phyloP scores from a whole-genome alignment of 2,888 invertebrate species.

The Ditula angustiorana region DNA sequence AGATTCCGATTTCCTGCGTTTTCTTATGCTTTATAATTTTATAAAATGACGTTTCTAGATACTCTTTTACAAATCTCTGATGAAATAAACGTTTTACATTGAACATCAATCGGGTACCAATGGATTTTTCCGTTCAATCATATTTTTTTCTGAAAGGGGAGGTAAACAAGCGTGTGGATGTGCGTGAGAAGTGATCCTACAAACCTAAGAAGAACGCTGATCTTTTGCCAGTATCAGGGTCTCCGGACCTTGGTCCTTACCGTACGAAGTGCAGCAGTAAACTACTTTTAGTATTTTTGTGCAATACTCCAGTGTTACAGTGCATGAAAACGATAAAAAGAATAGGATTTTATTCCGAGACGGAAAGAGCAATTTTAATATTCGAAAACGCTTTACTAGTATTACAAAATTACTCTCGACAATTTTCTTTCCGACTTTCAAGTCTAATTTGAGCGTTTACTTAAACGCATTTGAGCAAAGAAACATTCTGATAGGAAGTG shows the following conservation, averaged over 20 bases:
- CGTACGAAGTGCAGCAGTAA: no score
- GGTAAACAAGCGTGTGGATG: no score
- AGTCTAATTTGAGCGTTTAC: conserved; percentile 46
- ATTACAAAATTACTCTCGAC: conserved; percentile 29
- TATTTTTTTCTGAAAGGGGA: no score
- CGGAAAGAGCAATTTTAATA: conserved; percentile 6
- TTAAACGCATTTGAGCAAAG: conserved; percentile 61
- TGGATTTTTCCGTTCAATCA: no score
- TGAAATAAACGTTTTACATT: not conserved
- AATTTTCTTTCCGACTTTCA: conserved; percentile 34
- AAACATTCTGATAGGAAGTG: conserved; percentile 68
- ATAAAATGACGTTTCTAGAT: conserved; percentile 50
- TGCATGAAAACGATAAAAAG: not conserved
- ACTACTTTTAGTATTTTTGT: no score
- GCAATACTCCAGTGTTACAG: not conserved
- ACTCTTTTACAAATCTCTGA: conserved; percentile 44
- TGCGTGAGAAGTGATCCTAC: no score
- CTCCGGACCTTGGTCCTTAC: no score
- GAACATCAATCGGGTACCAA: no score
- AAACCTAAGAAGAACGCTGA: no score
- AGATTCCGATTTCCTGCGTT: conserved; percentile 53
- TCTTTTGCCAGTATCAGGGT: no score
- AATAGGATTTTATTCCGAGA: not conserved
- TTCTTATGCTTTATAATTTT: conserved; percentile 51
- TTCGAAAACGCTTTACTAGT: conserved; percentile 13